Percentiles rank a stretch among this genome's conserved stretches.
Evolutionary conservation across 2,113 vertebrate genomes (phyloP).

Genomic region (Trematomus loennbergii): DNA sequence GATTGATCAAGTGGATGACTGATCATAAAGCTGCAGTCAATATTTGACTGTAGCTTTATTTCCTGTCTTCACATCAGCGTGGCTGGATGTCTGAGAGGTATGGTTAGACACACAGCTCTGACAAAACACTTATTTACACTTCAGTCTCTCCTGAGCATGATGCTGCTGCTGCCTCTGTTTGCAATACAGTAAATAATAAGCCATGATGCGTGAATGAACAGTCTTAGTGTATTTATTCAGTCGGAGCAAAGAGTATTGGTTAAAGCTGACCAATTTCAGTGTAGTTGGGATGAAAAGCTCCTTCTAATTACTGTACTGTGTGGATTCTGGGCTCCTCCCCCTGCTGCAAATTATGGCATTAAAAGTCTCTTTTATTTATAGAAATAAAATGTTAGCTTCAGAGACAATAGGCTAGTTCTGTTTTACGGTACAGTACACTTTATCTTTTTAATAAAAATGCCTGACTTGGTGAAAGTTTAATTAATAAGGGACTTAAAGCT

Average conservation of each 20-base stretch:
- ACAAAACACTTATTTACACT: slow-evolving; percentile 76
- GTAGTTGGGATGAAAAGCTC: slow-evolving; percentile 67
- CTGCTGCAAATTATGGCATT: slow-evolving; percentile 72
- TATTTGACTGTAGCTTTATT: slow-evolving; percentile 76
- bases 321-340: slow-evolving; percentile 69
- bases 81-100: slow-evolving; percentile 59
- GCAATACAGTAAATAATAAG: slow-evolving; percentile 61
- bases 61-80: slow-evolving; percentile 52
- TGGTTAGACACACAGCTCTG: slow-evolving; percentile 52
- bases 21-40: slow-evolving; percentile 79
- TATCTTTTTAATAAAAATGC: slow-evolving; percentile 86
- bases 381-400: slow-evolving; percentile 78
- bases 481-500: slow-evolving; percentile 87
- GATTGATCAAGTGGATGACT: slow-evolving; percentile 82
- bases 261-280: slow-evolving; percentile 77
- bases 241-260: slow-evolving; percentile 66
- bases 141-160: slow-evolving; percentile 36
- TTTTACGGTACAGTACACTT: slow-evolving; percentile 80
- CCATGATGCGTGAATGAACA: slow-evolving; percentile 59
- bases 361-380: slow-evolving; percentile 80
- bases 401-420: slow-evolving; percentile 79
- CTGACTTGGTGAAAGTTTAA: slow-evolving; percentile 87
- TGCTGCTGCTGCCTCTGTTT: slow-evolving; percentile 63
- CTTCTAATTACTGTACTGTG: slow-evolving; percentile 75
- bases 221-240: slow-evolving; percentile 66